Base-by-base conservation (phyloP, 2,888 invertebrate genomes). In the Cheilosia scutellata region DNA sequence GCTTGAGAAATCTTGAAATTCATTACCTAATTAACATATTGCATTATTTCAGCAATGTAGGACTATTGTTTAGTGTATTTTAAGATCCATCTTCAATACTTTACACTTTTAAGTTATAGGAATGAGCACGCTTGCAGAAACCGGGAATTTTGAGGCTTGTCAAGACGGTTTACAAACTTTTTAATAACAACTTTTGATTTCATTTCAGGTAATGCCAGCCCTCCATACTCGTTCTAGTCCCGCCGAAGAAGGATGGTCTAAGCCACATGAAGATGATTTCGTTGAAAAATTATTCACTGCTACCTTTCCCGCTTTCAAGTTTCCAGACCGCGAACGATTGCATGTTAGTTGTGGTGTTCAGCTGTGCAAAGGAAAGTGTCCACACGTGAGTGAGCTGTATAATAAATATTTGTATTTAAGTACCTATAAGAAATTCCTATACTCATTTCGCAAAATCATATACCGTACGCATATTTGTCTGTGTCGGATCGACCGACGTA, bases 271-370 rank as follows among this genome's bases (percentile, higher is more conserved):
- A 78, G 92, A 93, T 88, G 93, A 93, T 89, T 88, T 92, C 60
- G 90, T 93, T 57, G 92, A 93, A 88, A 92, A 91, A 77, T 90
- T 90, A 66, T 93, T 91, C 87, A 89, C 91, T 5, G 93, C 96
- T 0, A 95, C 95, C 20, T 97, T 97, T 92, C 95, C 96, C 0
- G 97, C 96, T 4, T 97, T 97, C 89, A 96, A 96, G 90, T 97
- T 97, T 91, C 96, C 96, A 4, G 96, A 96, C 89, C 93, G 96
- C 87, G 96, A 96, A 82, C 94, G 95, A 83, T 92, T 97, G 49
- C 96, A 96, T 91, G 93, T 96, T 57, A 95, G 95, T n/a, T 97
- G 97, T 91, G 95, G 95, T 20, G 94, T 97, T 53, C 95, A 96
- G 88, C 92, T 96, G n/a, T 97, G 97, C 90, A 95, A 95, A 91